Evolutionary conservation across 2,888 invertebrate genomes (phyloP).

Genomic region (Lochmaea crataegi): DNA sequence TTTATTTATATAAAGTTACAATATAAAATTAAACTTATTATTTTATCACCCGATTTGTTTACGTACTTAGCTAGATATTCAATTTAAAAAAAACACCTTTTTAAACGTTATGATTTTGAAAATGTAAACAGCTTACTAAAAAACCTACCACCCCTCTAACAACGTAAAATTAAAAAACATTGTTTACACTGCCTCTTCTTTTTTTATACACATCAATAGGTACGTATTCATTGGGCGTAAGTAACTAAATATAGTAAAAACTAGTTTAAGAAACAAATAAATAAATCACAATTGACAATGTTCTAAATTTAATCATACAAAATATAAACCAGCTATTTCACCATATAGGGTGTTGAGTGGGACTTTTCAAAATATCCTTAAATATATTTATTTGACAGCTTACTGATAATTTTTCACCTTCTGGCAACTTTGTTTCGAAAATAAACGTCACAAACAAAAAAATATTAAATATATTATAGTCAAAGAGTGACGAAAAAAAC

Average conservation of each 20-base stretch:
- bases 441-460: too few relatives aligned
- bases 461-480: too few relatives aligned
- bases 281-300: slow-evolving; percentile 2
- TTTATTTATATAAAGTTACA: not conserved
- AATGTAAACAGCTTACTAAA: slow-evolving; percentile 29
- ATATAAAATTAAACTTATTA: not conserved
- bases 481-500: too few relatives aligned
- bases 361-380: too few relatives aligned
- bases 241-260: slow-evolving; percentile 41
- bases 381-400: not conserved
- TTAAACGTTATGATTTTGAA: slow-evolving; percentile 19
- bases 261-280: slow-evolving; percentile 11
- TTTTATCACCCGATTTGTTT: not conserved
- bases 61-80: not conserved
- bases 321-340: not conserved
- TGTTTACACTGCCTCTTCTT: slow-evolving; percentile 48
- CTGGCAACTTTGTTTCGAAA: not conserved
- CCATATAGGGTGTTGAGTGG: not conserved
- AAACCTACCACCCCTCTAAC: slow-evolving; percentile 44
- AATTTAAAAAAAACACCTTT: not conserved
- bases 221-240: slow-evolving; percentile 47
- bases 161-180: slow-evolving; percentile 37
- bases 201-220: slow-evolving; percentile 51
- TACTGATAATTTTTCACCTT: too few relatives aligned
- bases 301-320: not conserved